A percentile compares a stretch with the other conserved stretches of the same genome.
These are phyloP conservation scores for Odontesthes bonariensis DNA, from an alignment of 2,113 vertebrate genomes.

Conservation along the genomic window DNA sequence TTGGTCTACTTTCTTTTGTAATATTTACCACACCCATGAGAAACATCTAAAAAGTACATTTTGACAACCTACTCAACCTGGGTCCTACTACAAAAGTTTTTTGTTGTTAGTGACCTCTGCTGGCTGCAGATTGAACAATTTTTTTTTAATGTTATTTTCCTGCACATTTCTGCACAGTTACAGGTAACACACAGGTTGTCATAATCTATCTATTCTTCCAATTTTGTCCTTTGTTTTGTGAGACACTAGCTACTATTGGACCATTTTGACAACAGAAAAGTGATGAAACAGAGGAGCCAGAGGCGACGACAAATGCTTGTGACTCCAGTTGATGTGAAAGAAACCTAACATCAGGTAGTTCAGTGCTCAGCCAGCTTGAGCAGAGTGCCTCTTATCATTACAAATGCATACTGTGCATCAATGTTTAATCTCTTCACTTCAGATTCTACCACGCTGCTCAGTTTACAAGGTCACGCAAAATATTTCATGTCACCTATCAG, in stretches of 20 bases:
- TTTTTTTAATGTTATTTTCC: background rate
- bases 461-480: background rate
- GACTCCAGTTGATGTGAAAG: background rate
- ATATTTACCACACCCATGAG: background rate
- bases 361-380: background rate
- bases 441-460: background rate
- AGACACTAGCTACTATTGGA: background rate
- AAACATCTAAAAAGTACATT: background rate
- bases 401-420: background rate
- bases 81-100: conserved; percentile 17
- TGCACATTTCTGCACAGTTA: background rate
- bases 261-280: background rate
- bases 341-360: background rate
- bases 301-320: background rate
- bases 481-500: background rate
- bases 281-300: background rate
- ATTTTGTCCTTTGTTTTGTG: background rate
- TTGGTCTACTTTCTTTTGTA: background rate
- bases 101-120: conserved; percentile 64
- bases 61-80: background rate
- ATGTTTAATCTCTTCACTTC: background rate
- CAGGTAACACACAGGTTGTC: background rate
- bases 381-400: background rate
- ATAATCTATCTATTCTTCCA: background rate
- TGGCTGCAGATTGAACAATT: conserved; percentile 43